Conservation (phyloP, 2,888 invertebrate genomes). For the Augochlorella aurata region DNA sequence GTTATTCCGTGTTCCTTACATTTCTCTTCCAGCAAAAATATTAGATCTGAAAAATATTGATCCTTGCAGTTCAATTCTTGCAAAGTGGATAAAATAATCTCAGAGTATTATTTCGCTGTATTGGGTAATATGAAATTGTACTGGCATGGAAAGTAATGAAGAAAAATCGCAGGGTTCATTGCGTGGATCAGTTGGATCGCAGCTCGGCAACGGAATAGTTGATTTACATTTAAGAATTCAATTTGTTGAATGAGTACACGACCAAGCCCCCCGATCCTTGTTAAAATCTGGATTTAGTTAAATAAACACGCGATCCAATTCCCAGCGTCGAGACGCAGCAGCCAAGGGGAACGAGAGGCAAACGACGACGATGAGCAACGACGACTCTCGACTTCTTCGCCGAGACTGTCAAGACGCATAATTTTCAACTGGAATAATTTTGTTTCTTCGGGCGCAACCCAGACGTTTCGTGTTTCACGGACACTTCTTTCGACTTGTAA, state of each 20-base stretch:
- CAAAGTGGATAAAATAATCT: too few species aligned
- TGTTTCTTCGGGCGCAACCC: slow-evolving; percentile 3
- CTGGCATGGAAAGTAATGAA: not conserved
- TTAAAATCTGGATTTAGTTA: not conserved
- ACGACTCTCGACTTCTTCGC: slow-evolving; percentile 2
- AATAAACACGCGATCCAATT: slow-evolving; percentile 14
- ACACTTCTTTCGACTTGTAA: not conserved
- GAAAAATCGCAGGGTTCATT: not conserved
- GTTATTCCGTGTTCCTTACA: too few species aligned
- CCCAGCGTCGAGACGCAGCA: slow-evolving; percentile 7
- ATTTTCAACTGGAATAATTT: slow-evolving; percentile 16
- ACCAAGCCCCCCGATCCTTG: not conserved
- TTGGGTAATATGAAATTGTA: not conserved
- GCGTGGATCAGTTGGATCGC: not conserved
- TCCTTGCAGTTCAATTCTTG: too few species aligned
- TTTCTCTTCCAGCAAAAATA: too few species aligned
- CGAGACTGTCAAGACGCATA: slow-evolving; percentile 1
- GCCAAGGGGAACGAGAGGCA: not conserved
- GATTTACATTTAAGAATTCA: not conserved
- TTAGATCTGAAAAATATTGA: too few species aligned
- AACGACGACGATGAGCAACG: not conserved
- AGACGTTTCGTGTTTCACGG: not conserved
- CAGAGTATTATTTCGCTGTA: too few species aligned
- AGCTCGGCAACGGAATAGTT: not conserved
- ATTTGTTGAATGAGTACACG: not conserved